Percentiles rank a stretch among this genome's conserved stretches.
Conservation (phyloP, 2,113 vertebrate species). For the Drymodes brunneopygia region DNA sequence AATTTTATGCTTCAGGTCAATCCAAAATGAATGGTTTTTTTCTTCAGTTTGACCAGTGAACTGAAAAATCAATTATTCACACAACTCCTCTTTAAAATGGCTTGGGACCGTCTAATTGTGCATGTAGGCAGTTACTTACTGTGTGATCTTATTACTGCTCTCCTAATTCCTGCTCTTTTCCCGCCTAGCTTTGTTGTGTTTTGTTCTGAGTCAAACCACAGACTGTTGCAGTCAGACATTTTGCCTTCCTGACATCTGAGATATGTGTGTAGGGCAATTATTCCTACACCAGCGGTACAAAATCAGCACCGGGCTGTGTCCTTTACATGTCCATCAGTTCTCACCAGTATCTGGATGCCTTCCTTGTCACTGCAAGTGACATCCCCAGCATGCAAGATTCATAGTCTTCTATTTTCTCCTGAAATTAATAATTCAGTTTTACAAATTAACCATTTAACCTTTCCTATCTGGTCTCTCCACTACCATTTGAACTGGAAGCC, state of each 20-base stretch:
- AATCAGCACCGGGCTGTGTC: neutral
- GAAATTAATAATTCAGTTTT: neutral
- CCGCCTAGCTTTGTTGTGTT: neutral
- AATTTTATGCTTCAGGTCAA: slow-evolving; percentile 19
- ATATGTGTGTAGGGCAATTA: neutral
- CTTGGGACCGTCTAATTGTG: neutral
- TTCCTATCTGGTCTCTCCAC: neutral
- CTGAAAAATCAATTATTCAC: slow-evolving; percentile 46
- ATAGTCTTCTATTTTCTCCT: neutral
- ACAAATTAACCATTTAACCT: neutral
- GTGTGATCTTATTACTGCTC: neutral
- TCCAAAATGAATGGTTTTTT: neutral
- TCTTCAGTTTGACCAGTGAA: slow-evolving; percentile 22
- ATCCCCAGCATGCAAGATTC: neutral
- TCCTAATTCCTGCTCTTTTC: neutral
- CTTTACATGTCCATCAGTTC: neutral
- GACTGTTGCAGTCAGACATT: neutral
- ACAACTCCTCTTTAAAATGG: slow-evolving; percentile 22
- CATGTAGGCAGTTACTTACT: neutral
- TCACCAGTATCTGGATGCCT: neutral
- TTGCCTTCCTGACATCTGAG: neutral
- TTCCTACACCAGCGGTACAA: neutral
- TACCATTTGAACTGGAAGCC: neutral
- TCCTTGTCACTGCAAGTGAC: neutral
- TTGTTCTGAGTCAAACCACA: neutral